Evolutionary conservation across 1,140 invertebrate species (phyloP).

Genomic region (Colletes latitarsis): DNA sequence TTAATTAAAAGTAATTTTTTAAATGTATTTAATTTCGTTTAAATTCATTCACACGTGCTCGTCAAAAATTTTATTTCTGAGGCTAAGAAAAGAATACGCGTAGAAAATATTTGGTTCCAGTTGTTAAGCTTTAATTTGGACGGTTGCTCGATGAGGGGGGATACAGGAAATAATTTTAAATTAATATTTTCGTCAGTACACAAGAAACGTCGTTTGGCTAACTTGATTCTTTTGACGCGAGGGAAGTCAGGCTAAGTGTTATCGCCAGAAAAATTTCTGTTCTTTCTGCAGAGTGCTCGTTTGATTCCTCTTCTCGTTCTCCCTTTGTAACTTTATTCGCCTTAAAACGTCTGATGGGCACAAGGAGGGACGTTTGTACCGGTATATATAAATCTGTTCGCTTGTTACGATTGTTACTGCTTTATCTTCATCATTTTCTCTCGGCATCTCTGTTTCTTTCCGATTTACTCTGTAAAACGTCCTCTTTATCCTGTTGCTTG

Average conservation of each 20-base stretch:
- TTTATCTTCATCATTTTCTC: constrained; percentile 29
- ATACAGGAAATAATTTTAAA: neutral
- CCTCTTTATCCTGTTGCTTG: constrained; percentile 23
- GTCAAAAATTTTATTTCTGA: too few relatives aligned
- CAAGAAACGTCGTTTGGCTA: neutral
- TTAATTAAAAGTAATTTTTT: too few relatives aligned
- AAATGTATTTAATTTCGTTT: too few relatives aligned
- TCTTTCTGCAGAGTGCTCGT: constrained; percentile 1
- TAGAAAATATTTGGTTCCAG: too few relatives aligned
- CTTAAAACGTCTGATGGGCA: constrained; percentile 33
- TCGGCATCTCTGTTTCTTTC: neutral
- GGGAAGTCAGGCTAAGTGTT: constrained; percentile 11
- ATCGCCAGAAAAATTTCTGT: constrained; percentile 30
- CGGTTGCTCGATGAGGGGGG: too few relatives aligned
- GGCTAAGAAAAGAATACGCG: too few relatives aligned
- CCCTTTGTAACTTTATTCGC: constrained; percentile 38
- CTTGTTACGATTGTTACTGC: constrained; percentile 46
- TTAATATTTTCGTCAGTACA: neutral
- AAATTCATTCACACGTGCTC: too few relatives aligned
- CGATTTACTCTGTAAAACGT: neutral
- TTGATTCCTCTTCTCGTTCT: neutral
- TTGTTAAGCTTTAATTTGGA: too few relatives aligned
- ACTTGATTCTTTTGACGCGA: constrained; percentile 12
- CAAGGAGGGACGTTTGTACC: constrained; percentile 12
- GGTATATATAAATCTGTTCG: constrained; percentile 24